Evolutionary conservation across 2,113 vertebrate species (phyloP).

Genomic region (Chelonoidis abingdonii): DNA sequence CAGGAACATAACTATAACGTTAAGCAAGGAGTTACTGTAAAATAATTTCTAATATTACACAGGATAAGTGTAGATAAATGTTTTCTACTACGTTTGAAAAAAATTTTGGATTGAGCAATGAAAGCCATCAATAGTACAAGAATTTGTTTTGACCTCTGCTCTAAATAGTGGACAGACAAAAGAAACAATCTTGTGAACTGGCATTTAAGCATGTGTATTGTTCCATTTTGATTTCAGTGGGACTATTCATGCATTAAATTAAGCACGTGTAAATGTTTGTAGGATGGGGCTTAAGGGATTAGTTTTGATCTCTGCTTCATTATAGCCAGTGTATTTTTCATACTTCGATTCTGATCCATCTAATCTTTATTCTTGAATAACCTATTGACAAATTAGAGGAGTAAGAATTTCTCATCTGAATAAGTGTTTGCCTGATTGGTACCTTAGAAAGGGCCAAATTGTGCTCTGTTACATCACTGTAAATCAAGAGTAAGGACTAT

Average conservation of each 20-base stretch:
- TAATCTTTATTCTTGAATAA: not conserved
- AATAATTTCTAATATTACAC: not conserved
- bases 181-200: not conserved
- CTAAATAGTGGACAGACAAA: not conserved
- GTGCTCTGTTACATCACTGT: not conserved
- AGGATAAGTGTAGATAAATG: not conserved
- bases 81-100: not conserved
- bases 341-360: not conserved
- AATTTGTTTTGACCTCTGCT: not conserved
- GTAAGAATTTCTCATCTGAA: not conserved
- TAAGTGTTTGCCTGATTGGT: not conserved
- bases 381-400: not conserved
- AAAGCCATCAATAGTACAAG: not conserved
- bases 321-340: not conserved
- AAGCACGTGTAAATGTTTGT: not conserved
- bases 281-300: not conserved
- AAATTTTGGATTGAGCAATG: not conserved
- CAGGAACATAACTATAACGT: too few species aligned
- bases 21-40: too few species aligned
- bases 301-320: not conserved
- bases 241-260: not conserved
- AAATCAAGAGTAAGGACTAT: not conserved
- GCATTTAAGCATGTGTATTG: not conserved
- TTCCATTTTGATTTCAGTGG: not conserved
- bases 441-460: not conserved